These are phyloP conservation scores for Drosophila diplacantha DNA, from an alignment of 2,888 invertebrate species.

Conservation along the genomic window DNA sequence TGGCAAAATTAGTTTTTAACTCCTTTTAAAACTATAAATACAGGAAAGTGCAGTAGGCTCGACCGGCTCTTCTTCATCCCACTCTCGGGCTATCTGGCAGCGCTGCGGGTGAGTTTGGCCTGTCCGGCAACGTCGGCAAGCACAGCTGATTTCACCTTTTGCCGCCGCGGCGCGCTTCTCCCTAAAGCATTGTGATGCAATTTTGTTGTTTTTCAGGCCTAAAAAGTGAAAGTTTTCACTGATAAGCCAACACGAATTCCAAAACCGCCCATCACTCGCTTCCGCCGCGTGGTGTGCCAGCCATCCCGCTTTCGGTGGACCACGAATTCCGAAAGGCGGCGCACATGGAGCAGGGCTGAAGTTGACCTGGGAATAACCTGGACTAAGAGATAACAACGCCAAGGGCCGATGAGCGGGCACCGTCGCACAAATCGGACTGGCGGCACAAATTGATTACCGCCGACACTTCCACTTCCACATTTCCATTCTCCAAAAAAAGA, in stretches of 20 bases:
- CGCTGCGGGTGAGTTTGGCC: background rate
- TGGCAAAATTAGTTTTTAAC: background rate
- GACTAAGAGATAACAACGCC: conserved; percentile 2
- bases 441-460: conserved; percentile 11
- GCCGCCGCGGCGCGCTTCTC: conserved; percentile 33
- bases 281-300: background rate
- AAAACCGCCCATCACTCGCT: conserved; percentile 9
- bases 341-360: conserved; percentile 27
- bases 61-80: background rate
- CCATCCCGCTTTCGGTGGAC: background rate
- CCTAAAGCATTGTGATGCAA: conserved; percentile 62
- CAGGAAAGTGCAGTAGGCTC: background rate
- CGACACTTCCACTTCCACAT: conserved; percentile 10
- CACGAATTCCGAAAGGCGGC: conserved; percentile 11
- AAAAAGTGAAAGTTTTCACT: conserved; percentile 65
- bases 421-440: conserved; percentile 14
- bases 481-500: conserved; percentile 12
- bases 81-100: conserved; percentile 5
- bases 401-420: conserved; percentile 25
- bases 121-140: background rate
- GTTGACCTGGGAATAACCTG: conserved; percentile 4
- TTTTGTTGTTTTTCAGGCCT: conserved; percentile 53
- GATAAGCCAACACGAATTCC: conserved; percentile 21
- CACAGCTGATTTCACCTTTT: conserved; percentile 32
- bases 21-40: background rate